A percentile compares a stretch with the other conserved stretches of the same genome.
phyloP scores from a whole-genome alignment of 2,113 vertebrate species.

The Brachirus orientalis region DNA sequence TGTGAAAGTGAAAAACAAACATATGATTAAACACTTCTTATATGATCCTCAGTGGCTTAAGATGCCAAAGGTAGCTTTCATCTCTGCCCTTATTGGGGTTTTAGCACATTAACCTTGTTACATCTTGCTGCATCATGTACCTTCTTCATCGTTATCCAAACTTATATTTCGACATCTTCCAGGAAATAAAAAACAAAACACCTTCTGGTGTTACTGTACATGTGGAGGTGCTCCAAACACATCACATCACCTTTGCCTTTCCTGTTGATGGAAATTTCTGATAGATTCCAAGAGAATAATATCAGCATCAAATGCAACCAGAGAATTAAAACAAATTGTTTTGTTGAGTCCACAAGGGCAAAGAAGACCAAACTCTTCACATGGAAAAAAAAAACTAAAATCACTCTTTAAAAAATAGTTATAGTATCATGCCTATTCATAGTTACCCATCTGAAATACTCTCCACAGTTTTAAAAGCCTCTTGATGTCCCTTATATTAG shows the following conservation, averaged over 20 bases:
- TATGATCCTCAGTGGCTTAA: background rate
- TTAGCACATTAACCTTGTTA: conserved; percentile 4
- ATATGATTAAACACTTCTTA: conserved; percentile 36
- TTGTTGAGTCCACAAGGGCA: background rate
- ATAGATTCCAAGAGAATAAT: conserved; percentile 6
- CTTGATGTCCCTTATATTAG: too few species aligned
- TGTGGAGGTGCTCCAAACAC: conserved; percentile 42
- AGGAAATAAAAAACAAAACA: conserved; percentile 55
- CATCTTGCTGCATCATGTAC: conserved; percentile 9
- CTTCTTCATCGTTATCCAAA: conserved; percentile 34
- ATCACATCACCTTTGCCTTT: conserved; percentile 69
- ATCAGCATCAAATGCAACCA: conserved; percentile 20
- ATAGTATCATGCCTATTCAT: too few species aligned
- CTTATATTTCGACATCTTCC: conserved; percentile 51
- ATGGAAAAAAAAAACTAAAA: too few species aligned
- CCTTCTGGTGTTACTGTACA: conserved; percentile 36
- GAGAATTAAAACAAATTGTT: background rate
- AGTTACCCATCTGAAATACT: conserved; percentile 4
- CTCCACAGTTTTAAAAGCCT: background rate
- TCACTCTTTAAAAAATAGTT: too few species aligned
- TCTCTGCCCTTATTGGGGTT: background rate
- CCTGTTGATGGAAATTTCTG: conserved; percentile 53
- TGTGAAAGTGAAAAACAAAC: conserved; percentile 31
- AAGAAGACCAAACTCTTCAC: background rate
- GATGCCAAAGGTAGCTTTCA: background rate